Evolutionary conservation across 2,113 vertebrate species (phyloP).

Genomic region (Nycticryphes semicollaris): DNA sequence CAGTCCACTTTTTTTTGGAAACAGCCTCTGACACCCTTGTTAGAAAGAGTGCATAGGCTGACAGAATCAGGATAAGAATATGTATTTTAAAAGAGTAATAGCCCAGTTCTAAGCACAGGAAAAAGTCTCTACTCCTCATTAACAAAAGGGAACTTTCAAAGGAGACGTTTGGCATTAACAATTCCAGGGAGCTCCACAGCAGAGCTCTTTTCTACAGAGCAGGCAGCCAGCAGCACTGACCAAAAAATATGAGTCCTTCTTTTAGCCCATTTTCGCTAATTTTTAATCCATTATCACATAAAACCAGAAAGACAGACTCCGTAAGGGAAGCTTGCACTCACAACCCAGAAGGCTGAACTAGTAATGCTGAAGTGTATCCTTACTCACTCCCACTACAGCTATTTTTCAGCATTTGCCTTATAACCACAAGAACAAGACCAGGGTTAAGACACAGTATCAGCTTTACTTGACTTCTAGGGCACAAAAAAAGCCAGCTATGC

Average conservation of each 20-base stretch:
- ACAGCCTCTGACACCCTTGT: background rate
- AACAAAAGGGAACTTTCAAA: background rate
- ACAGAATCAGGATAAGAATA: background rate
- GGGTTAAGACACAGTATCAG: background rate
- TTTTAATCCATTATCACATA: background rate
- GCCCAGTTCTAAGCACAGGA: background rate
- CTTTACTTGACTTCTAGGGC: background rate
- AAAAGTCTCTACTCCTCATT: background rate
- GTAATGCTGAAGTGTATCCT: background rate
- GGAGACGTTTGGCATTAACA: constrained; percentile 41
- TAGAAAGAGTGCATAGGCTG: background rate
- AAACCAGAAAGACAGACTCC: background rate
- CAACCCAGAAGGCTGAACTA: background rate
- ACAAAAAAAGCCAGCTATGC: background rate
- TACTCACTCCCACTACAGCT: background rate
- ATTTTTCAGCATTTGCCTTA: background rate
- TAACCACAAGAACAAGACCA: background rate
- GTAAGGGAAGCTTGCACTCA: background rate
- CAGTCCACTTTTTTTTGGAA: background rate
- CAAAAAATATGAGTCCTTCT: background rate
- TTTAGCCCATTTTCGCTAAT: background rate
- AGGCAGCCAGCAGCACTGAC: background rate
- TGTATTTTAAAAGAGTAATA: background rate
- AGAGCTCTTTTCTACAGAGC: constrained; percentile 2
- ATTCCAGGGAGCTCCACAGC: background rate